Conservation (phyloP, 2,888 invertebrate species). For the Ennomos erosarius region DNA sequence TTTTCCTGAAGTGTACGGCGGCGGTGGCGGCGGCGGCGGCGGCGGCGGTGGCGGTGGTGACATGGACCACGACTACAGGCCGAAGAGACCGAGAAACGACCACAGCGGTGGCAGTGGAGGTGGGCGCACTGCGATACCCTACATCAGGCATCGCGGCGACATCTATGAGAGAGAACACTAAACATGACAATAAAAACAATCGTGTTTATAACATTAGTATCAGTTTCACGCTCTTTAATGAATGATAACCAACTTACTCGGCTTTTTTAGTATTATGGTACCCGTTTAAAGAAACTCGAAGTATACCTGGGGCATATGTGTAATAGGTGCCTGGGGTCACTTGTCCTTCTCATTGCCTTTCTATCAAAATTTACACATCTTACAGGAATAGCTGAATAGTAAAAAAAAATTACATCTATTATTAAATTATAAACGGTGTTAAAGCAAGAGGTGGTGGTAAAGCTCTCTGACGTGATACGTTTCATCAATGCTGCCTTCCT, state of each 20-base stretch:
- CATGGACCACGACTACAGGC: constrained; percentile 52
- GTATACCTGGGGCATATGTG: too few relatives aligned
- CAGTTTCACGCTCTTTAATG: neutral
- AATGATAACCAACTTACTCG: neutral
- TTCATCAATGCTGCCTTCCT: too few relatives aligned
- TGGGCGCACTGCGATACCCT: constrained; percentile 67
- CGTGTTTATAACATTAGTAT: constrained; percentile 1
- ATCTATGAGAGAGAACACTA: constrained; percentile 61
- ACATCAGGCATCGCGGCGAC: constrained; percentile 61
- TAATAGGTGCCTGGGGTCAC: too few relatives aligned
- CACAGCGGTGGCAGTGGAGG: constrained; percentile 43
- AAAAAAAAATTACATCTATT: too few relatives aligned
- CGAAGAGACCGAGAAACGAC: constrained; percentile 49
- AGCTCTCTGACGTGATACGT: too few relatives aligned
- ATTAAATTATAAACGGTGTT: too few relatives aligned
- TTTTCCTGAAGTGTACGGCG: constrained; percentile 7
- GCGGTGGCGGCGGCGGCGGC: constrained; percentile 5
- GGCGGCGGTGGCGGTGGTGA: constrained; percentile 13
- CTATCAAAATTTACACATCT: too few relatives aligned
- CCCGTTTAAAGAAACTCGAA: too few relatives aligned
- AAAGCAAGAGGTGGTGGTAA: too few relatives aligned
- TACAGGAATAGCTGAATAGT: too few relatives aligned
- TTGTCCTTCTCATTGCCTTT: too few relatives aligned
- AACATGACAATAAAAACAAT: constrained; percentile 15
- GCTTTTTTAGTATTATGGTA: too few relatives aligned